Evolutionary conservation across 2,797 vertebrate genomes (phyloP).

Genomic region (Aythya fuligula): DNA sequence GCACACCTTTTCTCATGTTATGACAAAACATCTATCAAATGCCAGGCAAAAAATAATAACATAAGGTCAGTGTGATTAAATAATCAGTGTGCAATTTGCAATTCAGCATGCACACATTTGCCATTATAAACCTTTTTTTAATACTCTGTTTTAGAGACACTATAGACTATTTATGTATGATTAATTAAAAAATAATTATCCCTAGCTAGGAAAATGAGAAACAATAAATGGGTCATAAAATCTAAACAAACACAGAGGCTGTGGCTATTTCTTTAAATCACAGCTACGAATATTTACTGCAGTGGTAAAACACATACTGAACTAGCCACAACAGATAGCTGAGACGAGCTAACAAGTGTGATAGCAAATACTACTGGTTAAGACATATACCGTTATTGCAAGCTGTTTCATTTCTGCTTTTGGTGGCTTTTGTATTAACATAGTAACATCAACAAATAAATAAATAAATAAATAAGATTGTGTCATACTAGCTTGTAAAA

Average conservation of each 20-base stretch:
- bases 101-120: conserved; percentile 2
- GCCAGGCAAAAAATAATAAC: background rate
- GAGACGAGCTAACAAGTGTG: background rate
- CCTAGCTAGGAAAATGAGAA: conserved; percentile 61
- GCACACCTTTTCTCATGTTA: background rate
- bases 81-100: conserved; percentile 15
- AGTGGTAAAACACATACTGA: conserved; percentile 23
- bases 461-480: background rate
- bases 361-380: background rate
- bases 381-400: background rate
- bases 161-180: conserved; percentile 63
- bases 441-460: background rate
- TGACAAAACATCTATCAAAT: background rate
- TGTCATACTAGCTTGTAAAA: background rate
- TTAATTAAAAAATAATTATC: conserved; percentile 79
- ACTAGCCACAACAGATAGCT: background rate
- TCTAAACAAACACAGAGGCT: conserved; percentile 64
- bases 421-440: background rate
- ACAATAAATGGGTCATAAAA: conserved; percentile 74
- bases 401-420: background rate
- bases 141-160: conserved; percentile 39
- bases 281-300: conserved; percentile 48
- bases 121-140: conserved; percentile 58
- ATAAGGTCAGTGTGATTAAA: conserved; percentile 18
- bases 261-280: conserved; percentile 49